Percentiles rank a stretch among this genome's conserved stretches.
Conservation (phyloP, 2,888 invertebrate genomes). For the Silvanus unidentatus region DNA sequence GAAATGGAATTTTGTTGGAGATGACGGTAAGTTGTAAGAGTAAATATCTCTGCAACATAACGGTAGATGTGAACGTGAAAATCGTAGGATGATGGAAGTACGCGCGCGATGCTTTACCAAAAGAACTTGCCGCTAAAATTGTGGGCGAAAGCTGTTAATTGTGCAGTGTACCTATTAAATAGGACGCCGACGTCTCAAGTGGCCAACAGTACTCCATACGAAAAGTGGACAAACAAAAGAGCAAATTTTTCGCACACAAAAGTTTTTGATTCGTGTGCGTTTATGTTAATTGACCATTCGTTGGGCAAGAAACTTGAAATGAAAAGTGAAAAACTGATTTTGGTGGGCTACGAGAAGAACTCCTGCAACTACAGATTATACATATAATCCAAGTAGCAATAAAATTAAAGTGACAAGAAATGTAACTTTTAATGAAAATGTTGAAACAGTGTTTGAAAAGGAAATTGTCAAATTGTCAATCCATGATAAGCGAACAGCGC, state of each 20-base stretch:
- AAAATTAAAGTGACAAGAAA: constrained; percentile 23
- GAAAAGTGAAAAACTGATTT: constrained; percentile 14
- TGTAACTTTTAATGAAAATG: constrained; percentile 17
- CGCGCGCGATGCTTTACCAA: constrained; percentile 21
- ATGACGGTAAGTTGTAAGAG: constrained; percentile 6
- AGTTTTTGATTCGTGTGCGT: constrained; percentile 20
- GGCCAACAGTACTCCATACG: constrained; percentile 18
- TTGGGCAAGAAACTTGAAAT: constrained; percentile 14
- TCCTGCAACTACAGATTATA: constrained; percentile 24
- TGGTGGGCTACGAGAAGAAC: constrained; percentile 17
- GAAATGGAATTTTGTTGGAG: constrained; percentile 8
- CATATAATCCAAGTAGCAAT: constrained; percentile 15
- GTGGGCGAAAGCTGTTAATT: constrained; percentile 39
- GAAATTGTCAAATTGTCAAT: neutral
- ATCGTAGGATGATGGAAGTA: constrained; percentile 15
- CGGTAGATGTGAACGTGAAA: constrained; percentile 11
- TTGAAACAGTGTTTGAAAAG: constrained; percentile 11
- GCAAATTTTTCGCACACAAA: constrained; percentile 17
- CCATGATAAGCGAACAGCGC: neutral
- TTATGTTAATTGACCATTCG: constrained; percentile 8
- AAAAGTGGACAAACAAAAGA: constrained; percentile 17
- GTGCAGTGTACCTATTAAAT: constrained; percentile 27
- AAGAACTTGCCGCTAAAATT: constrained; percentile 26
- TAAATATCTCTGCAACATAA: constrained; percentile 13
- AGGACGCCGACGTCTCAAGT: constrained; percentile 19